Conservation (phyloP, 2,113 vertebrate genomes). For the Passer domesticus region DNA sequence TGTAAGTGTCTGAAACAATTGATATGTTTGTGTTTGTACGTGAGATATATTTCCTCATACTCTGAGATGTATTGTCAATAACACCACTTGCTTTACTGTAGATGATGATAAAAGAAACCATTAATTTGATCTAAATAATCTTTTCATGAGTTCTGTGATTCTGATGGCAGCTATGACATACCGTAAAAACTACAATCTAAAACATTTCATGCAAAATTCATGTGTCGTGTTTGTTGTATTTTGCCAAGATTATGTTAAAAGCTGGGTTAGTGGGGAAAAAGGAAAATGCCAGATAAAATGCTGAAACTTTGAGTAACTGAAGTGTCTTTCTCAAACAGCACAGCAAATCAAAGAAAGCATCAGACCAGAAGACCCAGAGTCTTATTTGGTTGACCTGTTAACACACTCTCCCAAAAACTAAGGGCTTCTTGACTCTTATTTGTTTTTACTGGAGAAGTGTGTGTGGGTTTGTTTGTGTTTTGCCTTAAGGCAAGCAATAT, state of each 20-base stretch:
- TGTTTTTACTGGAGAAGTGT: not conserved
- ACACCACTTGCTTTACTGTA: not conserved
- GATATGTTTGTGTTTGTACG: fast-evolving
- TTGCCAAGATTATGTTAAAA: not conserved
- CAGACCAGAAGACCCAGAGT: no score
- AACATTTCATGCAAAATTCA: not conserved
- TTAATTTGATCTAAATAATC: not conserved
- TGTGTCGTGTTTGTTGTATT: not conserved
- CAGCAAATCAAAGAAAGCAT: not conserved
- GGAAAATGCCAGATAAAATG: not conserved
- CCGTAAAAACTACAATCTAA: not conserved
- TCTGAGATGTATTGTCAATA: not conserved
- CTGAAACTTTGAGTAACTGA: not conserved
- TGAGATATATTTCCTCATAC: not conserved
- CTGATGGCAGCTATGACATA: not conserved
- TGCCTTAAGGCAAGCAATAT: not conserved
- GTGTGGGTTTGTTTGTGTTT: not conserved
- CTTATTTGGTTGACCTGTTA: not conserved
- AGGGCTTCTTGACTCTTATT: not conserved
- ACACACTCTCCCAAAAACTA: not conserved
- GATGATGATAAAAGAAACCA: not conserved
- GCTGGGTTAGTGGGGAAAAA: not conserved
- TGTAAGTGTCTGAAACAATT: slow-evolving; percentile 70
- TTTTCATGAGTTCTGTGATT: not conserved
- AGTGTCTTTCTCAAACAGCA: not conserved